Base-by-base conservation (phyloP, 2,888 invertebrate genomes). In the Amphimallon solstitiale region DNA sequence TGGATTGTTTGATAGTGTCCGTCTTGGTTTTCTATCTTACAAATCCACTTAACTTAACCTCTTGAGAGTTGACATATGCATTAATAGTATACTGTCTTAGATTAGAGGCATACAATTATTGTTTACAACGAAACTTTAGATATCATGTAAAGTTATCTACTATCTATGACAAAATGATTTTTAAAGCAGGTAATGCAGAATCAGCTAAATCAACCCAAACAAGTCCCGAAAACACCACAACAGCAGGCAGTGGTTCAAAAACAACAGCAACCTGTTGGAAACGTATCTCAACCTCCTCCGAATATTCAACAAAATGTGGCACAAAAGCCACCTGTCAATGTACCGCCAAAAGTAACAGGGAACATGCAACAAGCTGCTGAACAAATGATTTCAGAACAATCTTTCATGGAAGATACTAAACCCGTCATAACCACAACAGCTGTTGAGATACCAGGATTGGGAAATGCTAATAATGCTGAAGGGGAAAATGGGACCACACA, bases 31-130 rank as follows among this genome's bases (percentile, higher is more conserved):
- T 66, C 64, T 68, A 45, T 68, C 51, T 29, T 62, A n/a, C 46
- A 45, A 52, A 34, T 67, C 56, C 52, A 23, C 43, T 49, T 37
- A 65, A 63, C 59, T 46, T 12, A 35, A 63, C 66, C 67, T 68
- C 66, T 62, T 19, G 72, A 72, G 72, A 72, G 72, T 72, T 67
- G 69, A 46, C 67, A 63, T 38, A 51, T n/a, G 5, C 56, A 52
- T 10, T 15, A 21, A 17, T 45, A 40, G 29, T 52, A 38, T 60
- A 48, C 49, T 51, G 67, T 49, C 66, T 29, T 72, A 71, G 72
- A 59, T 46, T 56, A 34, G 67, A 68, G 70, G 66, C 67, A 68
- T 51, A 72, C 72, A 72, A 40, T 14, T 45, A 43, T 45, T 14
- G 19, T 59, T 49, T 48, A 43, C 10, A 5, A 19, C 21, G 17